Conservation (phyloP, 2,113 vertebrate species). For the Heteronetta atricapilla region DNA sequence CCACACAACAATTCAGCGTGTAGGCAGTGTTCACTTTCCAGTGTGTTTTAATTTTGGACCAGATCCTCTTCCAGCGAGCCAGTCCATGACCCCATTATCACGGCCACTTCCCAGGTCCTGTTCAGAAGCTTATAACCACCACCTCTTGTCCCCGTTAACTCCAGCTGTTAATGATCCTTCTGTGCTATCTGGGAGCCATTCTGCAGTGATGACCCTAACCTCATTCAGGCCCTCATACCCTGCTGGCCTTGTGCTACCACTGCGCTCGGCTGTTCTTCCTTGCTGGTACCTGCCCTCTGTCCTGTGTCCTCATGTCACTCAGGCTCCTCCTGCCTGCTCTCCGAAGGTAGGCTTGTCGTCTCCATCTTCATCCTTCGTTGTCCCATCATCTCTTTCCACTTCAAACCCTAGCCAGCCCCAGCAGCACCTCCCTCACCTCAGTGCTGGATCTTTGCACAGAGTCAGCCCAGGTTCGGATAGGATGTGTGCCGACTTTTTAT, state of each 20-base stretch:
- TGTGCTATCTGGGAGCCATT: background rate
- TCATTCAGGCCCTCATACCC: background rate
- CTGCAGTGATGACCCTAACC: background rate
- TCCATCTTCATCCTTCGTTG: background rate
- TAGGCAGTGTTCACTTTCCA: background rate
- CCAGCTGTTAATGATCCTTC: background rate
- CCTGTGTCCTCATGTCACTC: background rate
- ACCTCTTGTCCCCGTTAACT: background rate
- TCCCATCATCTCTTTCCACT: background rate
- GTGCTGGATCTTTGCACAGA: background rate
- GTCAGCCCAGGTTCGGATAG: background rate
- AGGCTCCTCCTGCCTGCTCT: background rate
- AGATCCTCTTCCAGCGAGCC: background rate
- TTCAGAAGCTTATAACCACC: background rate
- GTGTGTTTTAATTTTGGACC: background rate
- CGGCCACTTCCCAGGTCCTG: background rate
- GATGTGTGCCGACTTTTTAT: background rate
- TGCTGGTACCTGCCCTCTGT: background rate
- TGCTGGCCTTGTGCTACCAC: background rate
- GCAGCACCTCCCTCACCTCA: background rate
- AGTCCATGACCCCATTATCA: background rate
- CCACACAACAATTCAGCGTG: background rate
- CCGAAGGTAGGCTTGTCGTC: background rate
- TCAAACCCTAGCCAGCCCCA: background rate
- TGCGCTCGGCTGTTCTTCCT: background rate